phyloP scores from a whole-genome alignment of 2,888 invertebrate genomes.

The Tenodera sinensis region DNA sequence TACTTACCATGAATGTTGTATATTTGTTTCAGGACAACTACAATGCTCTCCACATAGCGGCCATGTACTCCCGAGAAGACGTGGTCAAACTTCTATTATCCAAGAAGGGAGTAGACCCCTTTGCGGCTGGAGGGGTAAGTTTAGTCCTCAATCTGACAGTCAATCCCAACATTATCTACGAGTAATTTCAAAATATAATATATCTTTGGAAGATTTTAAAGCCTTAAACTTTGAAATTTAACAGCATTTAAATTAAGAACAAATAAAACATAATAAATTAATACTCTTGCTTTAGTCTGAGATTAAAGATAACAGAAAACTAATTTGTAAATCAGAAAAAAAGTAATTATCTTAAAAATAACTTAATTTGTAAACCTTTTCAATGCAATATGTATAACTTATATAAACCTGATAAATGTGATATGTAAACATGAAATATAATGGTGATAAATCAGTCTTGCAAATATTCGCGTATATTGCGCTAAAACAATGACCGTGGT shows the following conservation, averaged over 20 bases:
- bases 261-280: background rate
- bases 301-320: background rate
- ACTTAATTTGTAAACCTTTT: too few species aligned
- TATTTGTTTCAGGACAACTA: conserved; percentile 79
- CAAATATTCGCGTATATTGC: background rate
- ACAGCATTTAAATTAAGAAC: background rate
- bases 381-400: too few species aligned
- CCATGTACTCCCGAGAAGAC: conserved; percentile 92
- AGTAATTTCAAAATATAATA: background rate
- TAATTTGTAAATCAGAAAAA: background rate
- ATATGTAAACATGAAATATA: background rate
- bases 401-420: background rate
- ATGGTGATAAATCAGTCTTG: background rate
- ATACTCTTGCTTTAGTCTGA: background rate
- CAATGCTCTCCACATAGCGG: conserved; percentile 91
- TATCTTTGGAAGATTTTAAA: background rate
- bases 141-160: background rate
- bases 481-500: too few species aligned
- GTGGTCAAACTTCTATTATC: conserved; percentile 85
- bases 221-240: background rate
- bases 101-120: conserved; percentile 87
- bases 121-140: conserved; percentile 91
- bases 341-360: too few species aligned
- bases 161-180: background rate
- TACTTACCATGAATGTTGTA: too few species aligned